These are phyloP conservation scores for Zaprionus bogoriensis DNA, from an alignment of 2,888 invertebrate species.

Conservation along the genomic window DNA sequence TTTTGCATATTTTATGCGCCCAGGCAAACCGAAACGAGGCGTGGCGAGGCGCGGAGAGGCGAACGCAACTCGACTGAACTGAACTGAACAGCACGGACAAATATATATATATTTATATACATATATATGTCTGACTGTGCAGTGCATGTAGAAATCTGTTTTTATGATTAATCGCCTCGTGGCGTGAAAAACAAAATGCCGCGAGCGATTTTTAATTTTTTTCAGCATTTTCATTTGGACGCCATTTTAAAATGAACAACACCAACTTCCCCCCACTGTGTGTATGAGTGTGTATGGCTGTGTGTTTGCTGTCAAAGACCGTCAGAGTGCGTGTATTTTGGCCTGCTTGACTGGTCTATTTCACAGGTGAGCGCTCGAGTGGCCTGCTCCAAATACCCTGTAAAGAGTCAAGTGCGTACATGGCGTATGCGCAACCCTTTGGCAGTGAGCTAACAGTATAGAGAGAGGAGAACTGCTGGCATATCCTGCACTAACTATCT, in stretches of 20 bases:
- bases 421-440: neutral
- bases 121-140: slow-evolving; percentile 7
- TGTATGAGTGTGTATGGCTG: neutral
- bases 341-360: slow-evolving; percentile 6
- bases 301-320: neutral
- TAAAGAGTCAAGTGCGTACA: neutral
- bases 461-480: neutral
- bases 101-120: neutral
- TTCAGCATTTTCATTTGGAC: slow-evolving; percentile 43
- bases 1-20: slow-evolving; percentile 69
- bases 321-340: neutral
- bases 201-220: slow-evolving; percentile 51
- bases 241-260: slow-evolving; percentile 36
- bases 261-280: neutral
- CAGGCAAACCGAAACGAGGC: slow-evolving; percentile 9
- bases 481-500: too few species aligned
- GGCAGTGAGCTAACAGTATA: too few species aligned
- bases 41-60: slow-evolving; percentile 1
- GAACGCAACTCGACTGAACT: neutral
- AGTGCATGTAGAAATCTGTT: slow-evolving; percentile 65
- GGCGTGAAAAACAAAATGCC: slow-evolving; percentile 47
- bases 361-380: slow-evolving; percentile 12
- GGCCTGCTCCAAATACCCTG: neutral
- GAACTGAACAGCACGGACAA: slow-evolving; percentile 10
- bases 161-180: slow-evolving; percentile 65